Conservation (phyloP, 1,140 invertebrate species). For the Drosophila teissieri region DNA sequence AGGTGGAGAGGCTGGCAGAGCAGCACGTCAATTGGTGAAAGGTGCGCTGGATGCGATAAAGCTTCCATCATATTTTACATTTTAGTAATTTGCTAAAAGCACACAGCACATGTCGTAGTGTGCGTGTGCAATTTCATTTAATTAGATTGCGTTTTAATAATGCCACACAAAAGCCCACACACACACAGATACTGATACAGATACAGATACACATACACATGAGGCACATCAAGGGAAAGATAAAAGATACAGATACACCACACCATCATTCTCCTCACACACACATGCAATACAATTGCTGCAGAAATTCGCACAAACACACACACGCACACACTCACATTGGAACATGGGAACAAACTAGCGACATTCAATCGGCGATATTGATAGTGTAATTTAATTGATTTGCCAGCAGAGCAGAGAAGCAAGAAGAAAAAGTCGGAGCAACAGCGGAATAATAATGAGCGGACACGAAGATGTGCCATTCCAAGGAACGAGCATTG, state of each 20-base stretch:
- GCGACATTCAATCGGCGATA: slow-evolving; percentile 43
- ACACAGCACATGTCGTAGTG: slow-evolving; percentile 23
- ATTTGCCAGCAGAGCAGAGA: slow-evolving; percentile 63
- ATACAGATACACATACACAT: too few relatives aligned
- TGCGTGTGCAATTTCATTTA: slow-evolving; percentile 77
- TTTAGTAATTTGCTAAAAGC: slow-evolving; percentile 82
- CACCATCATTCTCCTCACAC: too few relatives aligned
- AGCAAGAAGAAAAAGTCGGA: slow-evolving; percentile 22
- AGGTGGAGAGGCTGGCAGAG: slow-evolving; percentile 6
- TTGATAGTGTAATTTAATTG: slow-evolving; percentile 81
- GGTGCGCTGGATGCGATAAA: slow-evolving; percentile 69
- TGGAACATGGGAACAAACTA: slow-evolving; percentile 19
- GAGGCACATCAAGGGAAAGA: slow-evolving; percentile 12
- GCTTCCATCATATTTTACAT: slow-evolving; percentile 78
- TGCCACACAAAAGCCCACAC: slow-evolving; percentile 50
- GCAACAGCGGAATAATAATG: slow-evolving; percentile 29
- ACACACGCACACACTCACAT: background rate
- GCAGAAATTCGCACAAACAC: background rate
- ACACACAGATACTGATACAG: slow-evolving; percentile 8
- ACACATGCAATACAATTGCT: background rate
- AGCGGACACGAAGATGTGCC: slow-evolving; percentile 5
- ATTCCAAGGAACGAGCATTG: background rate
- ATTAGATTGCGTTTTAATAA: slow-evolving; percentile 81
- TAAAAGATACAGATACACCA: slow-evolving; percentile 27
- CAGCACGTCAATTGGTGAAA: slow-evolving; percentile 62